phyloP scores from a whole-genome alignment of 2,113 vertebrate genomes.

The Orientallactaga bullata region DNA sequence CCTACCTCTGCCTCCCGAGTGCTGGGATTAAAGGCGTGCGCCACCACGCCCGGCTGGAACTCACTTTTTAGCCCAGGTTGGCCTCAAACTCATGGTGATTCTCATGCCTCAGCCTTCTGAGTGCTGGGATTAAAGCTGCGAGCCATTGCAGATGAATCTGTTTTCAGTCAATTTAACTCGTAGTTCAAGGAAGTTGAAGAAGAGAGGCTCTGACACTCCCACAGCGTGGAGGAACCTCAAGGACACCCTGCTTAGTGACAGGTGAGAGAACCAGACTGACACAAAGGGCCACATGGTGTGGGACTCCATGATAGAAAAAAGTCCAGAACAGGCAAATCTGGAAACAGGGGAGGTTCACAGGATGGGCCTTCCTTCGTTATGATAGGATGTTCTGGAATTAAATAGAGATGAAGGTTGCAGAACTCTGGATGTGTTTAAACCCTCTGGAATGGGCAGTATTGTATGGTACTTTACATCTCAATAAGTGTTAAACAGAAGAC shows the following conservation, averaged over 20 bases:
- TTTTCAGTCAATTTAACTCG: background rate
- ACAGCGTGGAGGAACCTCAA: too few relatives aligned
- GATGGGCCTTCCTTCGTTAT: background rate
- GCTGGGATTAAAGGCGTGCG: too few relatives aligned
- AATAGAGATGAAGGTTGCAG: too few relatives aligned
- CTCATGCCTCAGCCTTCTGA: background rate
- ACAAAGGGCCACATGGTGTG: background rate
- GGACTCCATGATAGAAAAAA: background rate
- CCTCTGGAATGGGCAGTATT: too few relatives aligned
- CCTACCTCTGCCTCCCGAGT: too few relatives aligned
- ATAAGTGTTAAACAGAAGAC: too few relatives aligned
- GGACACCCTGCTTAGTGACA: background rate
- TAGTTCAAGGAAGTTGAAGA: background rate
- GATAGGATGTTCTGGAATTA: background rate
- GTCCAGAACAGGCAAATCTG: background rate
- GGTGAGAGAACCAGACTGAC: background rate
- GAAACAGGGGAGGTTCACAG: background rate
- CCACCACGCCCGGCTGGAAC: too few relatives aligned
- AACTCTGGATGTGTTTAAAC: background rate
- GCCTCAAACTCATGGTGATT: background rate
- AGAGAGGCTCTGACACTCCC: background rate
- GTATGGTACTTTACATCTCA: too few relatives aligned
- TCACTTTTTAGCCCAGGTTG: background rate
- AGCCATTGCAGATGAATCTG: background rate
- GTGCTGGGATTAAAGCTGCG: background rate